Evolutionary conservation across 2,888 invertebrate species (phyloP), one percentile per base, ranked within the genome.

Genomic region (Zygaena filipendulae): DNA sequence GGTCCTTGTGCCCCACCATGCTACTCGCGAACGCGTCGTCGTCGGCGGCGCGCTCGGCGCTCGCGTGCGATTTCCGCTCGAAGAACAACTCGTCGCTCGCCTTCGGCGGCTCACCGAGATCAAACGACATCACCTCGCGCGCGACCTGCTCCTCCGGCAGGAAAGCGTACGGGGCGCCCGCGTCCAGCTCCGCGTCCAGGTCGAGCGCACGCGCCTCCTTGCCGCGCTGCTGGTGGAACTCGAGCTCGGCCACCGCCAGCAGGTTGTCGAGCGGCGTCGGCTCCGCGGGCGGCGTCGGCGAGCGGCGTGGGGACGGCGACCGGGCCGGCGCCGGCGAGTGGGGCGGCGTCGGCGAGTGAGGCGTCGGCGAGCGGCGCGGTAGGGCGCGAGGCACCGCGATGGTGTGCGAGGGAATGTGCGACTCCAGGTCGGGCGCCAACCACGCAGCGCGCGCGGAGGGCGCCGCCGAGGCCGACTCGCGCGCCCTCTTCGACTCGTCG

Each of bases 241-340:
- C 85, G 28, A 85, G 72, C 60, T 85, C 85, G 36, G 85, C 85
- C 33, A 85, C 85, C 29, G 85, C 85, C 33, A 85, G 74, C 47
- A 85, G 64, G 59, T 81, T 85, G 55, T 85, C 85, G 45, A 85
- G 74, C 47, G 84, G 84, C 51, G 82, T 81, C 29, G 79, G 72
- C 48, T 71, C 72, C 38, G 59, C 51, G 23, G 55, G 52, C 43
- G 45, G 36, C 23, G 52, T 53, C 39, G 39, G 49, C 41, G 75
- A 33, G 47, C 58, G 69, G n/a, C n/a, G n/a, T n/a, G 34, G 27
- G 33, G 40, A 41, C 29, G 52, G 47, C 32, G 36, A 29, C 42
- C 44, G 34, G 19, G 43, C 31, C 45, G 23, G 27, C 22, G 37
- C 39, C 47, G 36, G 43, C 50, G 28, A 62, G 74, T 38, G 81